Evolutionary conservation across 2,888 invertebrate species (phyloP).

Genomic region (Drosophila testacea): DNA sequence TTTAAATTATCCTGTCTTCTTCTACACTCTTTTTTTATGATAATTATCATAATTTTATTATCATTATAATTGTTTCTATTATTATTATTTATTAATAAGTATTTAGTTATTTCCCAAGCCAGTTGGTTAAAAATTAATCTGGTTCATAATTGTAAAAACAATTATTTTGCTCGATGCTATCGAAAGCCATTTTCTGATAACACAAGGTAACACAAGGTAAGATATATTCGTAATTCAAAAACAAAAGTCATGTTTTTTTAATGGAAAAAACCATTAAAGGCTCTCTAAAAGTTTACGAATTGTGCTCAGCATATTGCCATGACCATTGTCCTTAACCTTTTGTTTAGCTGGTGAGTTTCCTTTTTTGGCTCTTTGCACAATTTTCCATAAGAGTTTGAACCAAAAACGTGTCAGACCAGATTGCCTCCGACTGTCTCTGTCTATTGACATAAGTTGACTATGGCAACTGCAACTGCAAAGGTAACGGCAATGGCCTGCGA

Average conservation of each 20-base stretch:
- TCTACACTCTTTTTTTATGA: no score
- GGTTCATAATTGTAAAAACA: background rate
- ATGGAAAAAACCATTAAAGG: background rate
- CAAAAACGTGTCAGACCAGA: conserved; percentile 70
- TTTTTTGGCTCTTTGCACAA: conserved; percentile 59
- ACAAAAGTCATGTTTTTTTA: no score
- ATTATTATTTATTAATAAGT: no score
- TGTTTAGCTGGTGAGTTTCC: conserved; percentile 59
- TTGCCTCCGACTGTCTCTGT: conserved; percentile 59
- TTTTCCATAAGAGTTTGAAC: conserved; percentile 41
- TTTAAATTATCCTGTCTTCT: no score
- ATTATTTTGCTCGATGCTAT: background rate
- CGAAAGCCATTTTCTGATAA: background rate
- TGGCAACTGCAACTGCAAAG: conserved; percentile 38
- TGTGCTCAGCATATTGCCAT: background rate
- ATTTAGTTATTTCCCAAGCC: no score
- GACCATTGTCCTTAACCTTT: conserved; percentile 73
- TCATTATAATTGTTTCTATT: no score
- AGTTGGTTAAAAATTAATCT: background rate
- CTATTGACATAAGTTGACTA: conserved; percentile 72
- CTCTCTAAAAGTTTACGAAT: background rate
- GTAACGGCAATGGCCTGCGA: conserved; percentile 64
- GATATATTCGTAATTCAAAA: no score
- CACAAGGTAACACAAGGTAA: no score
- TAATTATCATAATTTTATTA: no score